Base-by-base conservation (phyloP, 2,888 invertebrate species). In the Tenthredo mesomela region DNA sequence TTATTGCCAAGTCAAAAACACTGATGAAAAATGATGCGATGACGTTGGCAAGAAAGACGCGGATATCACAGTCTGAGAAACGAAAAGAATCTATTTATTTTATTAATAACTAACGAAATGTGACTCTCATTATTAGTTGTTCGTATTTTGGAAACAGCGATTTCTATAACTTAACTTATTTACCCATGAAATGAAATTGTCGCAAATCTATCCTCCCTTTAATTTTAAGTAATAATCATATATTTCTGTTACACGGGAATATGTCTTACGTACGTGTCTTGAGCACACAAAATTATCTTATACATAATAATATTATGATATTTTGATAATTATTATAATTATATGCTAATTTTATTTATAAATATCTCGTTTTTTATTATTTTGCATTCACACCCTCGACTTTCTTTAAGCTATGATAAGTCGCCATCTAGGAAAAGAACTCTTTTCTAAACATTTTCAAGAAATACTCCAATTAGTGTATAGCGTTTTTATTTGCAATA, bases 321-420 rank as follows among this genome's bases (percentile, higher is more conserved):
- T 89, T 89, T 91, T 89, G 90, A 88, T 87, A 88, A 91, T 91
- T 91, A 90, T 90, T 91, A 91, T 88, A 91, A 93, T 91, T 92
- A 93, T 91, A 92, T 88, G 88, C 87, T 91, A 91, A 89, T 90
- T 91, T 92, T 92, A 92, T 92, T 92, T 92, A 92, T 90, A 91
- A 89, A 88, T 43, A 58, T 10, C 61, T 86, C 4, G 43, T 43
- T 61, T 85, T 77, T 43, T 61, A 84, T 77, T 3, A 87, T 85
- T 67, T 5, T 75, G 83, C 18, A 75, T 84, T 3, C 33, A 80
- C 40, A n/a, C 58, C 58, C 12, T 15, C 58, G 12, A 50, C 10
- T 33, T 15, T 25, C 18, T 29, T 37, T 1, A 43, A 43, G 18
- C n/a, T 73, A 40, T 10, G 10, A 67, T 67, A 21, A 58, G 21